Evolutionary conservation across 2,888 invertebrate genomes (phyloP).

Genomic region (Alsophila aescularia): DNA sequence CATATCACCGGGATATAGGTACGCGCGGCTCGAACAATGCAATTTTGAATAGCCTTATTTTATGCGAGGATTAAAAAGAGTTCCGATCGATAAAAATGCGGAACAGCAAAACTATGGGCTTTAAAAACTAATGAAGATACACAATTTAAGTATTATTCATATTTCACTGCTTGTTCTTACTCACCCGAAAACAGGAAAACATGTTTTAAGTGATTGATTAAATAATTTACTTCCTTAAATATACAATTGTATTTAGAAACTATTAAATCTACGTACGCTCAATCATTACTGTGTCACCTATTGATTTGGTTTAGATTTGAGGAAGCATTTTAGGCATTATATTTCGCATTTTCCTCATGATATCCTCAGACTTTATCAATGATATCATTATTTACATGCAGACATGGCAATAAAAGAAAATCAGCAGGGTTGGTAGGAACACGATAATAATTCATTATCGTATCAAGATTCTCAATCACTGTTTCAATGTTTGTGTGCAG

Average conservation of each 20-base stretch:
- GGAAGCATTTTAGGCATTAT: not conserved
- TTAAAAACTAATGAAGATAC: conserved; percentile 16
- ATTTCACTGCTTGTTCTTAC: not conserved
- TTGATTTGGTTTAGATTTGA: conserved; percentile 1
- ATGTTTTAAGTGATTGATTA: not conserved
- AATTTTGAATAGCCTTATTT: conserved; percentile 32
- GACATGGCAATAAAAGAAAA: conserved; percentile 3
- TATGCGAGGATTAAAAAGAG: conserved; percentile 27
- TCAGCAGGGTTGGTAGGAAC: not conserved
- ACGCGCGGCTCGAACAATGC: conserved; percentile 27
- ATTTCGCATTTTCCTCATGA: not conserved
- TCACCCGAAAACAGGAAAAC: conserved; percentile 6
- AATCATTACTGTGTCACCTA: not conserved
- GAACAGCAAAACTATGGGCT: conserved; percentile 13
- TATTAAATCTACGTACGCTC: not conserved
- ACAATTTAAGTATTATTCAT: not conserved
- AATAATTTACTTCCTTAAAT: not conserved
- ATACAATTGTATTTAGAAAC: not conserved
- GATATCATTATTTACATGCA: conserved; percentile 3
- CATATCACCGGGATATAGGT: conserved; percentile 29
- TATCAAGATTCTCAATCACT: conserved; percentile 1
- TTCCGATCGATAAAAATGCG: conserved; percentile 21
- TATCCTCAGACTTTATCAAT: conserved; percentile 2
- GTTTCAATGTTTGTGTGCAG: not conserved
- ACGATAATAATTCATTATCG: not conserved